These are phyloP conservation scores for Oncorhynchus keta DNA, from an alignment of 2,113 vertebrate genomes.

Conservation along the genomic window DNA sequence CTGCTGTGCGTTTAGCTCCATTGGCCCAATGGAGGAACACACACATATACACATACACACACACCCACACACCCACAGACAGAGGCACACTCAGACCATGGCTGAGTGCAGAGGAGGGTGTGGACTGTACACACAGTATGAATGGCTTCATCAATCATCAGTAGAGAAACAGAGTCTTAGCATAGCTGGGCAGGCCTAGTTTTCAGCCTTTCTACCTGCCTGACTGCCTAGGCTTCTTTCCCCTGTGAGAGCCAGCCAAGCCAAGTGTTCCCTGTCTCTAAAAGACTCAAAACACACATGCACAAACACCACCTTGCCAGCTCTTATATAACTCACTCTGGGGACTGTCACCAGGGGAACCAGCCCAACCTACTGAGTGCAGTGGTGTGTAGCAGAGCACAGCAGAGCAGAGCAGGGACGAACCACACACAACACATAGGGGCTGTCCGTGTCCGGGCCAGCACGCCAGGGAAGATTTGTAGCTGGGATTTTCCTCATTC, in stretches of 20 bases:
- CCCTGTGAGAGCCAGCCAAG: background rate
- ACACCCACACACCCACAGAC: background rate
- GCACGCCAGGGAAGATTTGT: constrained; percentile 37
- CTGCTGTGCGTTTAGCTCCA: too few species aligned
- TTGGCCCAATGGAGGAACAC: background rate
- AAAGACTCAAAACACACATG: background rate
- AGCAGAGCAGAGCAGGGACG: constrained; percentile 33
- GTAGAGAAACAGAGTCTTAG: background rate
- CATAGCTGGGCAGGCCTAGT: background rate
- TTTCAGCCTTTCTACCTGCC: background rate
- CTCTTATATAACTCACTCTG: constrained; percentile 40
- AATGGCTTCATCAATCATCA: background rate
- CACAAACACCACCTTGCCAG: constrained; percentile 15
- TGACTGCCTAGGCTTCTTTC: background rate
- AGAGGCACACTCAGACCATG: background rate
- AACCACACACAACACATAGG: constrained; percentile 17
- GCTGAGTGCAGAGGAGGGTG: too few species aligned
- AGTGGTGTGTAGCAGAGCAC: constrained; percentile 9
- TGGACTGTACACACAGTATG: background rate
- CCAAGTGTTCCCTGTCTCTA: background rate
- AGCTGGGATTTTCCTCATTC: constrained; percentile 44
- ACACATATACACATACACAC: background rate
- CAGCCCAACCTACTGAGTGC: constrained; percentile 11
- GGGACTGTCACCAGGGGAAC: constrained; percentile 12
- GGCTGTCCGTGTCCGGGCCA: background rate